Conservation (phyloP, 2,888 invertebrate species). For the Leptinotarsa juncta region DNA sequence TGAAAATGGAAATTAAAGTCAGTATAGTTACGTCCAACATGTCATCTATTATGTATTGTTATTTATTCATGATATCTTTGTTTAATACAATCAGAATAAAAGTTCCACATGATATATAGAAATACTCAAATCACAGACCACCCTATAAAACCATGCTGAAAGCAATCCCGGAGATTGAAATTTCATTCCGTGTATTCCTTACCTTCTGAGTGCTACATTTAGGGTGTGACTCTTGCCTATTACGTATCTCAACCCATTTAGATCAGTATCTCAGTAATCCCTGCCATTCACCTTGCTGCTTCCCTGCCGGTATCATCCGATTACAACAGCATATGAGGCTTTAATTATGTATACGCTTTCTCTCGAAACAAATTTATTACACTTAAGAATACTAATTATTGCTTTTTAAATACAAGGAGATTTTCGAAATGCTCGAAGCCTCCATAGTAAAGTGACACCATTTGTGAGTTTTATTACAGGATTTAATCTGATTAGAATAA, state of each 20-base stretch:
- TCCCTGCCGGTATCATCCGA: constrained; percentile 43
- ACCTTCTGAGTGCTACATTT: not conserved
- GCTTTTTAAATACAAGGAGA: constrained; percentile 27
- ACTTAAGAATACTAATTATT: constrained; percentile 32
- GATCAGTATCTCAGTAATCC: constrained; percentile 59
- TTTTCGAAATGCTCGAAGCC: constrained; percentile 16
- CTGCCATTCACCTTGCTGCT: constrained; percentile 35
- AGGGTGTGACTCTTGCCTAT: constrained; percentile 2
- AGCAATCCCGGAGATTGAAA: not conserved
- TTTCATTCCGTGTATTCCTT: not conserved
- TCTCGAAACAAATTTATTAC: constrained; percentile 36
- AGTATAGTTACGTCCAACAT: too few species aligned
- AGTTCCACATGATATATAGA: too few species aligned
- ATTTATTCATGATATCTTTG: too few species aligned
- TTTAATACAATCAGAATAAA: too few species aligned
- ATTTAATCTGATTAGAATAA: not conserved
- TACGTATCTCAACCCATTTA: constrained; percentile 56
- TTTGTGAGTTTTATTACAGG: not conserved
- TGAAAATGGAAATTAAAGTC: too few species aligned
- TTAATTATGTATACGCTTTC: constrained; percentile 49
- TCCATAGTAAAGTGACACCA: constrained; percentile 13
- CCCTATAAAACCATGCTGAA: not conserved
- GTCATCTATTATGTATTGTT: too few species aligned
- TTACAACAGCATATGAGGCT: constrained; percentile 48
- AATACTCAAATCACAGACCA: too few species aligned